A percentile compares a stretch with the other conserved stretches of the same genome.
phyloP scores from a whole-genome alignment of 2,113 vertebrate species.

The Aegithalos caudatus region DNA sequence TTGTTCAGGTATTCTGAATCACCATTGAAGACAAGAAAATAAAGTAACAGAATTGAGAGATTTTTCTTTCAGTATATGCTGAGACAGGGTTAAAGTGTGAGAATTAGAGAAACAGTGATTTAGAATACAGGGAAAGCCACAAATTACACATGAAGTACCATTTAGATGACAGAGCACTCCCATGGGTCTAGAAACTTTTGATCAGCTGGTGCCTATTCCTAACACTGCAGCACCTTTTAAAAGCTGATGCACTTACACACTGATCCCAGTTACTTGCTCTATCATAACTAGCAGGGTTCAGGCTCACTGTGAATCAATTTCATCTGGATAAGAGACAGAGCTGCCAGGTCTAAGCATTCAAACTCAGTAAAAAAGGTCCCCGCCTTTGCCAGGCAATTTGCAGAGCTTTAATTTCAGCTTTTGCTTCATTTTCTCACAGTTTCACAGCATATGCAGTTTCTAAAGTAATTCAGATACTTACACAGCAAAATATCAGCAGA shows the following conservation, averaged over 20 bases:
- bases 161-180: background rate
- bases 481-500: background rate
- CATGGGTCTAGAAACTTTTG: background rate
- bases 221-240: accelerated
- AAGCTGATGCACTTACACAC: background rate
- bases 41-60: background rate
- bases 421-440: background rate
- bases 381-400: background rate
- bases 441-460: background rate
- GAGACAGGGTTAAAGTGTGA: background rate
- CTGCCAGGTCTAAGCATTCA: background rate
- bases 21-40: background rate
- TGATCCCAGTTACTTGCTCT: background rate
- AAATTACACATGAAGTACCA: too few species aligned
- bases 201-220: background rate
- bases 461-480: background rate
- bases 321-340: background rate
- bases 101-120: background rate
- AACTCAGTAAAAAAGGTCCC: background rate
- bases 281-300: background rate
- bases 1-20: background rate
- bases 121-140: background rate
- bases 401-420: background rate
- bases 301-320: background rate
- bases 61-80: background rate